phyloP scores from a whole-genome alignment of 1,140 invertebrate genomes.

The Cydia strobilella region DNA sequence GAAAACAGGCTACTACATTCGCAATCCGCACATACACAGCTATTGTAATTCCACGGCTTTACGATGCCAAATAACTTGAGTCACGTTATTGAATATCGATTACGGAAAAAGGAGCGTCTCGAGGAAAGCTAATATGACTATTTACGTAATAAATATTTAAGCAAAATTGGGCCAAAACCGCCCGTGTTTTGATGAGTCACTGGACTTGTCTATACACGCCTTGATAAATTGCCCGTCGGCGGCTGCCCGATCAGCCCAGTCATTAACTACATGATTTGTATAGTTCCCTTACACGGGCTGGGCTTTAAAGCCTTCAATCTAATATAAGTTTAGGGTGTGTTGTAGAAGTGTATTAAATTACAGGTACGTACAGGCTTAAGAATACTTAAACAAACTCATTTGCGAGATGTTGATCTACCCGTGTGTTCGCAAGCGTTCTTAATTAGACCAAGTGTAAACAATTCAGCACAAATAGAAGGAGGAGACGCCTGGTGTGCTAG shows the following conservation, averaged over 20 bases:
- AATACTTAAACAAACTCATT: conserved; percentile 36
- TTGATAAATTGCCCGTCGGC: conserved; percentile 63
- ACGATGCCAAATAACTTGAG: conserved; percentile 29
- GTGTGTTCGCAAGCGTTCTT: conserved; percentile 30
- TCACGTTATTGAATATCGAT: conserved; percentile 30
- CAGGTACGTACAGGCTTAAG: conserved; percentile 39
- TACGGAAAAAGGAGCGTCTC: conserved; percentile 24
- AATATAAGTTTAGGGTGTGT: conserved; percentile 45
- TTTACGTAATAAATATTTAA: conserved; percentile 32
- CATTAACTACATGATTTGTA: conserved; percentile 65
- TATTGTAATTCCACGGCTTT: conserved; percentile 25
- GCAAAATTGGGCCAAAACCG: conserved; percentile 19
- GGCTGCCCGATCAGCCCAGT: conserved; percentile 51
- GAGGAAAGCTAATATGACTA: conserved; percentile 25
- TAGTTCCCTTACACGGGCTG: conserved; percentile 55
- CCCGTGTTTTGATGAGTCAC: conserved; percentile 49
- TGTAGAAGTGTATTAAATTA: conserved; percentile 43
- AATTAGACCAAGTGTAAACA: conserved; percentile 28
- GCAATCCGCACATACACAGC: not conserved
- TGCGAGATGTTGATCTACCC: conserved; percentile 27
- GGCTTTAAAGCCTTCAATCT: conserved; percentile 44
- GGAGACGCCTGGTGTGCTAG: not conserved
- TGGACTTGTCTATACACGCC: conserved; percentile 47
- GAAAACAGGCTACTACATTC: not conserved
- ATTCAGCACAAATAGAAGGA: conserved; percentile 14